Evolutionary conservation across 2,888 invertebrate genomes (phyloP).

Genomic region (Hypselothyrea guttata): DNA sequence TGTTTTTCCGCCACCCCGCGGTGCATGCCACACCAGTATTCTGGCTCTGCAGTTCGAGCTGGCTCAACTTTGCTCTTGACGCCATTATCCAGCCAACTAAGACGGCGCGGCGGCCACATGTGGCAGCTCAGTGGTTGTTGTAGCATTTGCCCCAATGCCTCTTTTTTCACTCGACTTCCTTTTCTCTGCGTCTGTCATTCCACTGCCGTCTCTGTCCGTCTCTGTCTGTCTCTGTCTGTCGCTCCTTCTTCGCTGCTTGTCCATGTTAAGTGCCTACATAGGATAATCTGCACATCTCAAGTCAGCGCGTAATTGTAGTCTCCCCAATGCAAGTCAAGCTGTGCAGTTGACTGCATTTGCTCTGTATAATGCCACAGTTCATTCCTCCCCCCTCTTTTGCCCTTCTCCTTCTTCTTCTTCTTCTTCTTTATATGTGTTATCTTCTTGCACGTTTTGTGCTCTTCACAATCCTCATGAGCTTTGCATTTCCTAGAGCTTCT

Average conservation of each 20-base stretch:
- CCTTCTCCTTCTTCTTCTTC: not conserved
- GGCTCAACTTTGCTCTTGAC: slow-evolving; percentile 48
- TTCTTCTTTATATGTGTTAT: slow-evolving; percentile 30
- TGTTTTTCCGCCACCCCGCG: slow-evolving; percentile 66
- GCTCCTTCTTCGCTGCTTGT: slow-evolving; percentile 14
- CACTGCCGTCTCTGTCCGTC: slow-evolving; percentile 1
- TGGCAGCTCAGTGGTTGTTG: slow-evolving; percentile 24
- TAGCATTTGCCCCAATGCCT: slow-evolving; percentile 56
- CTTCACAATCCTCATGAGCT: slow-evolving; percentile 43
- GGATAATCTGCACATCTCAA: slow-evolving; percentile 77
- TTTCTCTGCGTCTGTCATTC: slow-evolving; percentile 10
- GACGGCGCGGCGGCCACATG: slow-evolving; percentile 46
- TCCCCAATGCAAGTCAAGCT: slow-evolving; percentile 54
- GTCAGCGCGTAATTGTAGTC: slow-evolving; percentile 66
- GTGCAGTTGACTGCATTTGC: slow-evolving; percentile 53
- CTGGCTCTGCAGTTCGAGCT: slow-evolving; percentile 4
- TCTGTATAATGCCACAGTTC: not conserved
- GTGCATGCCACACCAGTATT: slow-evolving; percentile 33
- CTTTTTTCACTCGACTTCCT: slow-evolving; percentile 60
- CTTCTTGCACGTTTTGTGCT: slow-evolving; percentile 40
- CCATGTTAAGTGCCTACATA: slow-evolving; percentile 74
- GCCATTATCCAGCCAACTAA: slow-evolving; percentile 48
- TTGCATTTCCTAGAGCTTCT: slow-evolving; percentile 47
- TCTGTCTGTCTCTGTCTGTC: slow-evolving; percentile 1
- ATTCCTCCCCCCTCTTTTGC: not conserved